phyloP scores from a whole-genome alignment of 2,888 invertebrate species.

The Criorhina ranunculi region DNA sequence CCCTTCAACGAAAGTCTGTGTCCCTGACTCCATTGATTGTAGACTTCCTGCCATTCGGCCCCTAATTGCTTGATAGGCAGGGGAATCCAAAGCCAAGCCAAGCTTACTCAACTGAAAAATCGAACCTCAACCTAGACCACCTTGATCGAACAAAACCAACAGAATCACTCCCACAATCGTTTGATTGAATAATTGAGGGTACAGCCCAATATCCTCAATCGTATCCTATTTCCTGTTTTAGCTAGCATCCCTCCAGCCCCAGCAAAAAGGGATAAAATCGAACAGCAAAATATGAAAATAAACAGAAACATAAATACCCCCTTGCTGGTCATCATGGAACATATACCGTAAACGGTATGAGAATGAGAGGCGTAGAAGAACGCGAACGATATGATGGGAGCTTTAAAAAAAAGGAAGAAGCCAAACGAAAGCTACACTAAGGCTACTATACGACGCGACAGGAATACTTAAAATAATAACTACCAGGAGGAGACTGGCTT shows the following conservation, averaged over 20 bases:
- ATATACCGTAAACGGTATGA: conserved; percentile 15
- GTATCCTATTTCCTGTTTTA: conserved; percentile 49
- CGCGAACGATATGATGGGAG: conserved; percentile 22
- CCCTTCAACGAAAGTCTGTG: no score
- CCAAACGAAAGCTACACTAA: conserved; percentile 7
- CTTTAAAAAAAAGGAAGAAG: conserved; percentile 30
- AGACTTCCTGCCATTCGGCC: no score
- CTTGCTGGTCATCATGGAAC: conserved; percentile 40
- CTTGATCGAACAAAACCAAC: conserved; percentile 7
- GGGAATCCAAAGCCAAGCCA: no score
- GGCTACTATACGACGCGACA: conserved; percentile 47
- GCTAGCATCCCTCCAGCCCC: conserved; percentile 2
- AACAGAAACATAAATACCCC: conserved; percentile 57
- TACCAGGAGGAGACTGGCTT: conserved; percentile 51
- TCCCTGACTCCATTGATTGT: no score
- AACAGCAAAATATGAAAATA: conserved; percentile 67
- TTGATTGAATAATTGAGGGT: conserved; percentile 67
- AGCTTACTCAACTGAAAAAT: no score
- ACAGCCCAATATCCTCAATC: conserved; percentile 61
- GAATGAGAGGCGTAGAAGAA: conserved; percentile 9
- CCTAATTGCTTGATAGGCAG: no score
- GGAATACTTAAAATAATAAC: conserved; percentile 73
- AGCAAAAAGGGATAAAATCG: conserved; percentile 36
- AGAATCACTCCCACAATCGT: conserved; percentile 44
- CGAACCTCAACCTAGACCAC: not conserved